phyloP scores from a whole-genome alignment of 1,140 invertebrate species.

The Mylabris phalerata region DNA sequence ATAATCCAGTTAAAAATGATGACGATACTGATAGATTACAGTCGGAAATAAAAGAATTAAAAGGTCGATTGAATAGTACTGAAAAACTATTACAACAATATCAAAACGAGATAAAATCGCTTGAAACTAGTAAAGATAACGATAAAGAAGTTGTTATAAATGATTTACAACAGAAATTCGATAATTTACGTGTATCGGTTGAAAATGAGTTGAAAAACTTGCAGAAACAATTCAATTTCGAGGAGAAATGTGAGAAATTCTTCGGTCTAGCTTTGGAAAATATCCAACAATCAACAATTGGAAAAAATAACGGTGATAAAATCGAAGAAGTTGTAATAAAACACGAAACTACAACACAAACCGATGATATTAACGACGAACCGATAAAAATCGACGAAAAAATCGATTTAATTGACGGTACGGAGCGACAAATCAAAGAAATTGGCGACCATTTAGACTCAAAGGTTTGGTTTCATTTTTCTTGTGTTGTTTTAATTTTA shows the following conservation, averaged over 20 bases:
- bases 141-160: not conserved
- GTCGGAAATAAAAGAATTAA: conserved; percentile 52
- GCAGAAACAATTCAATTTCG: conserved; percentile 29
- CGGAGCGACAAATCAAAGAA: conserved; percentile 7
- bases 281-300: not conserved
- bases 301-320: conserved; percentile 1
- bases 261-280: conserved; percentile 23
- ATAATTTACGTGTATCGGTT: conserved; percentile 32
- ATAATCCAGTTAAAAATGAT: conserved; percentile 29
- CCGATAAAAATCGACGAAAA: conserved; percentile 14
- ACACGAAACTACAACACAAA: conserved; percentile 22
- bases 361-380: conserved; percentile 19
- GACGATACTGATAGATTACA: conserved; percentile 46
- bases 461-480: not conserved
- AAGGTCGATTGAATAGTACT: conserved; percentile 50
- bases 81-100: conserved; percentile 42
- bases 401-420: not conserved
- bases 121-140: conserved; percentile 13
- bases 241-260: conserved; percentile 36
- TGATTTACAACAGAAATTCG: conserved; percentile 36
- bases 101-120: not conserved
- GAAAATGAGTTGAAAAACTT: conserved; percentile 36
- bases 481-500: not conserved
- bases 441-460: conserved; percentile 11
- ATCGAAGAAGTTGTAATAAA: not conserved